These are phyloP conservation scores for Papilio machaon DNA, from an alignment of 1,140 invertebrate genomes.

Conservation along the genomic window DNA sequence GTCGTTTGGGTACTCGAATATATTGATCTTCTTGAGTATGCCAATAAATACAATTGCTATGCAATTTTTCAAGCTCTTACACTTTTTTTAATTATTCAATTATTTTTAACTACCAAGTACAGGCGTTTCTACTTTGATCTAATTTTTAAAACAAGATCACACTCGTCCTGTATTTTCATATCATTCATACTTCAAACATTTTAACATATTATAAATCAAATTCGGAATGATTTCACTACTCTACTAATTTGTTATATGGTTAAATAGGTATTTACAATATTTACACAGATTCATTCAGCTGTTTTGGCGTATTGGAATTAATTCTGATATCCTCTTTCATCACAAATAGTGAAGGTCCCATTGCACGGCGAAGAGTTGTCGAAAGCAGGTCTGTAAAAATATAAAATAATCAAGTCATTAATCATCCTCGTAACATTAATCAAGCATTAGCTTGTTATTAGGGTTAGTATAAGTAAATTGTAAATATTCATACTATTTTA, in stretches of 20 bases:
- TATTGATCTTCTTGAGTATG: neutral
- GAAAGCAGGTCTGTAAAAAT: slow-evolving; percentile 49
- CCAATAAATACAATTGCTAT: neutral
- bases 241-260: neutral
- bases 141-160: neutral
- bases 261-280: slow-evolving; percentile 34
- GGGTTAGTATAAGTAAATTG: neutral
- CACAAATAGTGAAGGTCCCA: slow-evolving; percentile 68
- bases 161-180: neutral
- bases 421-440: neutral
- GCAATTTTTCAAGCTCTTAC: neutral
- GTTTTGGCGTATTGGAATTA: slow-evolving; percentile 37
- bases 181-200: neutral
- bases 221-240: slow-evolving; percentile 34
- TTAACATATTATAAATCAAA: slow-evolving; percentile 25
- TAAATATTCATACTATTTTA: too few species aligned
- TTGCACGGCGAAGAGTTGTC: slow-evolving; percentile 58
- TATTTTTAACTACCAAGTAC: slow-evolving; percentile 13
- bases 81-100: neutral
- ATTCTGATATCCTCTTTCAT: slow-evolving; percentile 67
- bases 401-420: slow-evolving; percentile 23
- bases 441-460: neutral
- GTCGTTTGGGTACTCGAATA: neutral
- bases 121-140: slow-evolving; percentile 11
- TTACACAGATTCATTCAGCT: slow-evolving; percentile 14